Percentiles rank a stretch among this genome's conserved stretches.
Evolutionary conservation across 2,888 invertebrate species (phyloP).

Genomic region (Axea sp.): DNA sequence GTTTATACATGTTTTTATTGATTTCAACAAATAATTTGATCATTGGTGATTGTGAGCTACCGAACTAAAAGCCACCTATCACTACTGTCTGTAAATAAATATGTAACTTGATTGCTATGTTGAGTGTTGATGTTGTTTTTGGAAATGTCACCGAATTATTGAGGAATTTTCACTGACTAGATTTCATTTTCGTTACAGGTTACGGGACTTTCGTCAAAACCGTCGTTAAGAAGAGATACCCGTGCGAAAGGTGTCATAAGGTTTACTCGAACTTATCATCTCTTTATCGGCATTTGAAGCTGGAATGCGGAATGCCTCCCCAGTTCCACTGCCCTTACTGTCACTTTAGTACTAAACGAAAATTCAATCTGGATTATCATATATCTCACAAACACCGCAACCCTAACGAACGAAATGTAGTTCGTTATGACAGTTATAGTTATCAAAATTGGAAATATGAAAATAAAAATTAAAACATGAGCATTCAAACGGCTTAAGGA

Average conservation of each 20-base stretch:
- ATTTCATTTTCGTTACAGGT: slow-evolving; percentile 54
- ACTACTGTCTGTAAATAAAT: slow-evolving; percentile 26
- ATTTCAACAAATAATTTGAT: too few species aligned
- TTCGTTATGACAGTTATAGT: slow-evolving; percentile 44
- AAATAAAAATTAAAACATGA: slow-evolving; percentile 39
- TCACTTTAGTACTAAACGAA: slow-evolving; percentile 74
- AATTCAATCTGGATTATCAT: slow-evolving; percentile 76
- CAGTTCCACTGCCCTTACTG: slow-evolving; percentile 77
- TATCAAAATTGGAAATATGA: slow-evolving; percentile 53
- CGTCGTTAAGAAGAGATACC: slow-evolving; percentile 60
- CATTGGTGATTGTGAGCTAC: slow-evolving; percentile 3
- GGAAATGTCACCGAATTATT: slow-evolving; percentile 16
- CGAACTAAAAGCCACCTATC: neutral
- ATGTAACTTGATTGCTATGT: slow-evolving; percentile 20
- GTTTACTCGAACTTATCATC: slow-evolving; percentile 82
- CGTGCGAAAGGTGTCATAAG: slow-evolving; percentile 81
- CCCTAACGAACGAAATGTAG: slow-evolving; percentile 49
- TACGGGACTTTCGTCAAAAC: slow-evolving; percentile 39
- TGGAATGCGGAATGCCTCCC: slow-evolving; percentile 78
- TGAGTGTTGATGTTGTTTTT: slow-evolving; percentile 53
- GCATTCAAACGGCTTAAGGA: neutral
- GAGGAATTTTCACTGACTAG: slow-evolving; percentile 23
- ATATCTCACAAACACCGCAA: slow-evolving; percentile 69
- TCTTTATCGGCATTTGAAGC: slow-evolving; percentile 75
- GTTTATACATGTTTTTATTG: too few species aligned